A percentile compares a stretch with the other conserved stretches of the same genome.
Evolutionary conservation across 2,888 invertebrate species (phyloP).

Genomic region (Petrolisthes manimaculis): DNA sequence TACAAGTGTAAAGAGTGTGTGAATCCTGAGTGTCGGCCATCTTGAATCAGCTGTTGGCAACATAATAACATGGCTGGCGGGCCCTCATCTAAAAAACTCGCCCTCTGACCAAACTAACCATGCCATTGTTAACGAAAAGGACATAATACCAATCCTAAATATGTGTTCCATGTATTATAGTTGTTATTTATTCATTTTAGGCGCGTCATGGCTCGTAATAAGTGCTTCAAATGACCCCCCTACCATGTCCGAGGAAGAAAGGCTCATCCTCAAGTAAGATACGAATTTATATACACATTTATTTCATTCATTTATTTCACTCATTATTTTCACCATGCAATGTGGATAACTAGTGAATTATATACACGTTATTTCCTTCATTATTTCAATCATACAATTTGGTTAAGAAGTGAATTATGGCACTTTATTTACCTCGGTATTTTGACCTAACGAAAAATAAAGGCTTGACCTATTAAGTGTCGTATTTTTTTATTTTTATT

Average conservation of each 20-base stretch:
- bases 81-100: slow-evolving; percentile 47
- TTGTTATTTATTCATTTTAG: slow-evolving; percentile 35
- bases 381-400: no score
- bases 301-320: neutral
- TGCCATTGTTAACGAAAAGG: slow-evolving; percentile 42
- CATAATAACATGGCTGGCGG: slow-evolving; percentile 37
- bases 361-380: no score
- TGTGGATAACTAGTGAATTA: no score
- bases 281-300: neutral
- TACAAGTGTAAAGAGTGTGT: neutral
- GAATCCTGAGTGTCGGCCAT: slow-evolving; percentile 15
- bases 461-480: no score
- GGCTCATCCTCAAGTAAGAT: slow-evolving; percentile 47
- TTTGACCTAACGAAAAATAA: no score
- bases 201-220: slow-evolving; percentile 47
- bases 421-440: no score
- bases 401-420: no score
- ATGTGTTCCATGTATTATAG: slow-evolving; percentile 49
- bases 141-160: slow-evolving; percentile 43
- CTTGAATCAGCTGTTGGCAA: slow-evolving; percentile 54
- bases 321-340: neutral
- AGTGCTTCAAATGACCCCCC: slow-evolving; percentile 22
- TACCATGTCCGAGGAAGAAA: slow-evolving; percentile 47
- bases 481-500: neutral
- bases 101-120: slow-evolving; percentile 32